phyloP scores from a whole-genome alignment of 2,888 invertebrate genomes.

The Athalia circularis region DNA sequence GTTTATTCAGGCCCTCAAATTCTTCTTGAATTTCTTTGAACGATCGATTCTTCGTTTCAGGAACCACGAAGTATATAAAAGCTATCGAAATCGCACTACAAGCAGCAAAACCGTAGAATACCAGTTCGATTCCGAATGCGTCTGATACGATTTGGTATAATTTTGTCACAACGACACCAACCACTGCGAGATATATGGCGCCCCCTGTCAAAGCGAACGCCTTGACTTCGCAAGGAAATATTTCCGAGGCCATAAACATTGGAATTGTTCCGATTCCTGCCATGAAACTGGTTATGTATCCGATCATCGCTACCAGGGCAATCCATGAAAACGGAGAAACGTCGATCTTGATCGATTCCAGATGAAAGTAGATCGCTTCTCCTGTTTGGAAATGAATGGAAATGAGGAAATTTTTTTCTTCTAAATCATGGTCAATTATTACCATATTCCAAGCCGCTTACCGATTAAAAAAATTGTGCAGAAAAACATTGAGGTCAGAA shows the following conservation, averaged over 20 bases:
- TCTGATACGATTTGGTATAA: slow-evolving; percentile 64
- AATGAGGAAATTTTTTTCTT: background rate
- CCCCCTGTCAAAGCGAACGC: slow-evolving; percentile 56
- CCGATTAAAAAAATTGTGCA: slow-evolving; percentile 5
- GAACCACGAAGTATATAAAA: slow-evolving; percentile 60
- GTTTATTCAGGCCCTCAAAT: slow-evolving; percentile 45
- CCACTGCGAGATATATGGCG: slow-evolving; percentile 59
- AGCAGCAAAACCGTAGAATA: slow-evolving; percentile 64
- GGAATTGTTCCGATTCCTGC: slow-evolving; percentile 56
- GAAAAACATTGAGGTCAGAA: slow-evolving; percentile 60
- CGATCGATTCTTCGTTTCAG: slow-evolving; percentile 69
- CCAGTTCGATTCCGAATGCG: slow-evolving; percentile 62
- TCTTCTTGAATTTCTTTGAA: slow-evolving; percentile 67
- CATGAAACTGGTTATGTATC: slow-evolving; percentile 55
- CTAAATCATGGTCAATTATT: background rate
- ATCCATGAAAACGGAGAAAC: slow-evolving; percentile 55
- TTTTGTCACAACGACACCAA: slow-evolving; percentile 58
- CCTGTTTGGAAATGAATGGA: background rate
- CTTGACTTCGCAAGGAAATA: slow-evolving; percentile 49
- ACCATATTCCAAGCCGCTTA: background rate
- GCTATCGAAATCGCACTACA: slow-evolving; percentile 55
- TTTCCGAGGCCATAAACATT: slow-evolving; percentile 44
- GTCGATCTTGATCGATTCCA: slow-evolving; percentile 58
- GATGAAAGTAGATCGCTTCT: slow-evolving; percentile 63
- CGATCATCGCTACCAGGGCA: slow-evolving; percentile 57